Evolutionary conservation across 1,140 invertebrate genomes (phyloP), one percentile per base, ranked within the genome.

Genomic region (Cylas formicarius): DNA sequence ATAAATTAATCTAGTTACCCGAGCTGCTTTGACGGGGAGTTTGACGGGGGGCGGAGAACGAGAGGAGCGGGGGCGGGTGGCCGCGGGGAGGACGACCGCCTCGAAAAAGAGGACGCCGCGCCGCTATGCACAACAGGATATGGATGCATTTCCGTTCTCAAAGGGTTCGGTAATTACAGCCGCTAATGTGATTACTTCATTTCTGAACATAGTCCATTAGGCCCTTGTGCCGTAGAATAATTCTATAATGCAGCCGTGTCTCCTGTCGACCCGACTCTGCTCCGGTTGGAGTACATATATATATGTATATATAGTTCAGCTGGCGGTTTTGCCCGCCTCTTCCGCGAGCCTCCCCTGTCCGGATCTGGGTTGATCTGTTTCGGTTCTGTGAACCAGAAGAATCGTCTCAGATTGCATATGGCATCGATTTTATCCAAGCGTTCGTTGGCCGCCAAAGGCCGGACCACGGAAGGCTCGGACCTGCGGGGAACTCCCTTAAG

Each of bases 111-210:
- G 50, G 38, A 49, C 42, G 55, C 48, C 37, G 38, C 29, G 44
- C 36, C 24, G 44, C 44, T 39, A 40, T 59, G 60, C 57, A 60
- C 59, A 60, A 60, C 61, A 63, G 62, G 62, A 65, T 65, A 65
- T 65, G 60, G 62, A 65, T 65, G 62, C 62, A 65, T 65, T 65
- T 65, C 62, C 62, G 62, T 63, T 58, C 58, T 65, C 62, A 65
- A 65, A 65, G 62, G 62, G 62, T 60, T 63, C 61, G 50, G 61
- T 60, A 65, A 65, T 65, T 65, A 65, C 57, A 61, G 58, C 56
- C 58, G 58, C 53, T 65, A 65, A 65, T 65, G 60, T 62, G 61
- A 65, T 65, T 63, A 65, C 59, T 63, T 63, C 62, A 60, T 65
- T 63, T 65, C 62, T 58, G 60, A 63, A 58, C 56, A 57, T 50